Evolutionary conservation across 2,113 vertebrate genomes (phyloP).

Genomic region (Toxotes jaculatrix): DNA sequence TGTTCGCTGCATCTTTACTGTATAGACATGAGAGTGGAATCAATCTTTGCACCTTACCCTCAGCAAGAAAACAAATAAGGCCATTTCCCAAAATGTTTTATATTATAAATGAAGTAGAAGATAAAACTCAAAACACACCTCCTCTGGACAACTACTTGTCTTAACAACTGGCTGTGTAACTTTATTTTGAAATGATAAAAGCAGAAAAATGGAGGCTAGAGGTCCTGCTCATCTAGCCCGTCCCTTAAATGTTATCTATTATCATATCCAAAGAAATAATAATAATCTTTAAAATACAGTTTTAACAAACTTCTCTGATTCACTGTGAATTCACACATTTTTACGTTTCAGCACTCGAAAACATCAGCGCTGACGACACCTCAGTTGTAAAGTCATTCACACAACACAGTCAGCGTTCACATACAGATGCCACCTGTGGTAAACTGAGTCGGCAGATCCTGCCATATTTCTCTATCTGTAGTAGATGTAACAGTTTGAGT

Average conservation of each 20-base stretch:
- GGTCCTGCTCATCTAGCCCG: background rate
- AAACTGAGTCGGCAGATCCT: background rate
- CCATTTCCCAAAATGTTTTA: no score
- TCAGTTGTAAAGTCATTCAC: slow-evolving; percentile 2
- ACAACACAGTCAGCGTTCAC: background rate
- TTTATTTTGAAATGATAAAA: no score
- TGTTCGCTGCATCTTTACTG: no score
- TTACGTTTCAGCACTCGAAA: background rate
- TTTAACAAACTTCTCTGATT: background rate
- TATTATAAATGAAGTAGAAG: no score
- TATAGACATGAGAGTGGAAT: no score
- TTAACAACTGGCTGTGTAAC: no score
- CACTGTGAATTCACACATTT: background rate
- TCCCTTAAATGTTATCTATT: background rate
- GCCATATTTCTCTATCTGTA: slow-evolving; percentile 25
- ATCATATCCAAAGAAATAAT: no score
- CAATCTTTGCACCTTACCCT: no score
- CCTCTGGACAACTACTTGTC: no score
- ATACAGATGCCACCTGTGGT: slow-evolving; percentile 14
- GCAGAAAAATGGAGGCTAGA: no score
- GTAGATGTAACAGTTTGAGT: slow-evolving; percentile 51
- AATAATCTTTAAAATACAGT: background rate
- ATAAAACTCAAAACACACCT: no score
- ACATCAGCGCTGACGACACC: background rate
- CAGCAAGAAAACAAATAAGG: no score